Evolutionary conservation across 1,140 invertebrate genomes (phyloP).

Genomic region (Dolichoris vasculosae): DNA sequence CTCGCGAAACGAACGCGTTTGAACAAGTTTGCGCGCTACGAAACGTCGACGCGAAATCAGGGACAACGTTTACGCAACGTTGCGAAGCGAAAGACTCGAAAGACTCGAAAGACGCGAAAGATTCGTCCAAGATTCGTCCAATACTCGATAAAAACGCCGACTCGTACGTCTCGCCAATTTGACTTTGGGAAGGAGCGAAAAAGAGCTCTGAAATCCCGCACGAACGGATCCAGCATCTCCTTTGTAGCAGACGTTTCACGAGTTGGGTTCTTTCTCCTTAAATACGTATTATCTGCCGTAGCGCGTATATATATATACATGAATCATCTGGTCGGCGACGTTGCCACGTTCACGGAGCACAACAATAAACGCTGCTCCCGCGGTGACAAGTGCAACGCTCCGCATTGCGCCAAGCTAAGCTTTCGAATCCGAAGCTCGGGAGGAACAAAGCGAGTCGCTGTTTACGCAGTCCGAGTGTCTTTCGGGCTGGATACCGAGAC

Average conservation of each 20-base stretch:
- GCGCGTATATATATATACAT: background rate
- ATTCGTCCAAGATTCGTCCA: too few species aligned
- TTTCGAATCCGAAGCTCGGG: background rate
- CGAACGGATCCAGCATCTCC: background rate
- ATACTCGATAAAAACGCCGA: background rate
- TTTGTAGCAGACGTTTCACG: background rate
- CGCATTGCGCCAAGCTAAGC: background rate
- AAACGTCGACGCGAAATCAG: background rate
- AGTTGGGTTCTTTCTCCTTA: background rate
- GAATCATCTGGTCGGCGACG: conserved; percentile 26
- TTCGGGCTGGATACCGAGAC: too few species aligned
- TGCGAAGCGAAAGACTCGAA: too few species aligned
- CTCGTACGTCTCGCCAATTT: too few species aligned
- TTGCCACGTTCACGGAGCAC: background rate
- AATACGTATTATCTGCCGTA: background rate
- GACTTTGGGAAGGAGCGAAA: too few species aligned
- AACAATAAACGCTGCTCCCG: background rate
- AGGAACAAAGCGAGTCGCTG: background rate
- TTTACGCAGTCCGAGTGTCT: too few species aligned
- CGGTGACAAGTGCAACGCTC: background rate
- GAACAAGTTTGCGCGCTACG: background rate
- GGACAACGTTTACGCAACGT: background rate
- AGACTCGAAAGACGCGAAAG: too few species aligned
- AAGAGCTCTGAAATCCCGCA: background rate
- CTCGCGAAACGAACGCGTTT: background rate